phyloP scores from a whole-genome alignment of 2,888 invertebrate genomes.

The Elegia similella region DNA sequence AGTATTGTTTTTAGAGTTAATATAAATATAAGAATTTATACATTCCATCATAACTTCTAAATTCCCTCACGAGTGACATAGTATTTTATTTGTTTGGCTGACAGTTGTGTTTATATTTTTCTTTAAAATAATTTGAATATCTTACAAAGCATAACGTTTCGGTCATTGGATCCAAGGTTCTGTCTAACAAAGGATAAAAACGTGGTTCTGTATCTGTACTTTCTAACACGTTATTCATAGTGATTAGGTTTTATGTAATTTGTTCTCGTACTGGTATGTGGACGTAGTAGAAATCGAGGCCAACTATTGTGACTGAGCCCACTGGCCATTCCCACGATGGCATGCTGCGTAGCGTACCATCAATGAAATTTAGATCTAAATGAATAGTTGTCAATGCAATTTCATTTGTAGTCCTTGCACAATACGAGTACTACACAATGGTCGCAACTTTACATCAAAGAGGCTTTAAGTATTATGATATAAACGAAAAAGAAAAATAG shows the following conservation, averaged over 20 bases:
- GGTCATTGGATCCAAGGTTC: no score
- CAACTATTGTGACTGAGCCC: neutral
- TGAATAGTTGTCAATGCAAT: neutral
- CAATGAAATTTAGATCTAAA: neutral
- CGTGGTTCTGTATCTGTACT: neutral
- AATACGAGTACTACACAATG: neutral
- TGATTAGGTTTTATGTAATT: neutral
- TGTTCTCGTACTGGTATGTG: neutral
- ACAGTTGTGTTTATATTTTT: no score
- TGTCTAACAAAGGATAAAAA: neutral
- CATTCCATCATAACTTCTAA: no score
- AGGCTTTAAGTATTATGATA: neutral
- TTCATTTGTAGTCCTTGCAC: neutral
- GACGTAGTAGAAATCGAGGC: conserved; percentile 7
- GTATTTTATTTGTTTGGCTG: no score
- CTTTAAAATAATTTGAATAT: no score
- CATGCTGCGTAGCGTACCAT: neutral
- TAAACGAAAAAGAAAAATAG: neutral
- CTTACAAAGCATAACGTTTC: no score
- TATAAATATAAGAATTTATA: no score
- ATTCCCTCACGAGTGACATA: no score
- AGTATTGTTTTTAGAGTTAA: no score
- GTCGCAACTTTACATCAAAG: neutral
- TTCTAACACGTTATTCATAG: neutral
- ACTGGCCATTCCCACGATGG: conserved; percentile 10